Conservation (phyloP, 2,888 invertebrate species). For the Athalia circularis region DNA sequence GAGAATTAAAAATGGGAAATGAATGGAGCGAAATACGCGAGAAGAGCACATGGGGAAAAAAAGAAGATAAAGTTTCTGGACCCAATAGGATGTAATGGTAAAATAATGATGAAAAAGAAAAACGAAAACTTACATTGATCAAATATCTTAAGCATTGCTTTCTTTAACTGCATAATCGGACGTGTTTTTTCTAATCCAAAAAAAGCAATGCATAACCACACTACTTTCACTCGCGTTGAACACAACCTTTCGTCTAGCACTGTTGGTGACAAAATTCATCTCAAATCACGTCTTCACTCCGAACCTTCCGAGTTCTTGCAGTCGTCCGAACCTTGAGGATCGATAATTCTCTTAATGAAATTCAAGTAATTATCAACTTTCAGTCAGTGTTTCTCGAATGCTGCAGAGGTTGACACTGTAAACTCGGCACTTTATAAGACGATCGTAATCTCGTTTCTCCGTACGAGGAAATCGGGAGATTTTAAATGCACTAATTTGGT, state of each 20-base stretch:
- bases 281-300: background rate
- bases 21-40: background rate
- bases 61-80: background rate
- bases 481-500: too few species aligned
- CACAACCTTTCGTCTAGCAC: constrained; percentile 5
- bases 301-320: too few species aligned
- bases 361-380: too few species aligned
- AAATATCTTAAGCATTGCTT: constrained; percentile 69
- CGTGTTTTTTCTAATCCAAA: constrained; percentile 49
- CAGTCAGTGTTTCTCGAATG: too few species aligned
- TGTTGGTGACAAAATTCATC: constrained; percentile 4
- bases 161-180: constrained; percentile 69
- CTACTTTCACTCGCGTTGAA: constrained; percentile 29
- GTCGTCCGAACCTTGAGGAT: too few species aligned
- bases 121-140: constrained; percentile 65
- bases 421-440: too few species aligned
- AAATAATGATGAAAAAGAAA: background rate
- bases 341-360: too few species aligned
- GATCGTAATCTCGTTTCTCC: too few species aligned
- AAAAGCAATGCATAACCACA: constrained; percentile 36
- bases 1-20: background rate
- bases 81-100: background rate
- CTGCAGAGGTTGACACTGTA: too few species aligned
- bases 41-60: background rate
- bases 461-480: too few species aligned